These are phyloP conservation scores for Drosophila lini DNA, from an alignment of 1,140 invertebrate species.

Conservation along the genomic window DNA sequence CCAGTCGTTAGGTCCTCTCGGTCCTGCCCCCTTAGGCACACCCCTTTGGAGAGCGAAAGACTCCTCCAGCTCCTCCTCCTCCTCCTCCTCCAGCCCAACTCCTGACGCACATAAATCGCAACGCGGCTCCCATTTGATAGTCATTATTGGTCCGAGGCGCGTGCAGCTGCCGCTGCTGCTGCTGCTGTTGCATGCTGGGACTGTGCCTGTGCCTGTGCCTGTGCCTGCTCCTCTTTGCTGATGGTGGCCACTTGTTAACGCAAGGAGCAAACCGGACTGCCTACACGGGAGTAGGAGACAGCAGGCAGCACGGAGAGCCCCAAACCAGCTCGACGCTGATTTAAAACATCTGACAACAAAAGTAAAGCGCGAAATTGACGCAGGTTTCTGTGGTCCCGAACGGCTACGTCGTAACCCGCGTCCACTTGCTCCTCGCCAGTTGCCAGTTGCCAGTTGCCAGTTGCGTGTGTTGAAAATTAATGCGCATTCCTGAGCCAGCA, in stretches of 20 bases:
- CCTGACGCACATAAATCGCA: constrained; percentile 78
- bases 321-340: constrained; percentile 67
- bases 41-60: constrained; percentile 5
- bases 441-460: constrained; percentile 18
- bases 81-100: constrained; percentile 2
- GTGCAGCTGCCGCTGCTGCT: constrained; percentile 62
- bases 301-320: constrained; percentile 16
- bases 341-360: constrained; percentile 83
- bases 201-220: constrained; percentile 1
- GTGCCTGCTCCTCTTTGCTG: constrained; percentile 17
- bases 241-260: constrained; percentile 77
- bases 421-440: constrained; percentile 28
- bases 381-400: constrained; percentile 61
- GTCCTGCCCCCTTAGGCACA: constrained; percentile 2
- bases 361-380: constrained; percentile 82
- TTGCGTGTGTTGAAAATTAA: constrained; percentile 55
- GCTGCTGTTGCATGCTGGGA: constrained; percentile 12
- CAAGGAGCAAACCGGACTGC: constrained; percentile 81
- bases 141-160: constrained; percentile 75
- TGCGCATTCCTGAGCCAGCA: constrained; percentile 41
- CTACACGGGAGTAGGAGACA: constrained; percentile 48
- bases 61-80: constrained; percentile 11
- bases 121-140: constrained; percentile 78
- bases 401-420: constrained; percentile 18
- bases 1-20: constrained; percentile 54